Base-by-base conservation (phyloP, 2,888 invertebrate species). In the Germaria angustata region DNA sequence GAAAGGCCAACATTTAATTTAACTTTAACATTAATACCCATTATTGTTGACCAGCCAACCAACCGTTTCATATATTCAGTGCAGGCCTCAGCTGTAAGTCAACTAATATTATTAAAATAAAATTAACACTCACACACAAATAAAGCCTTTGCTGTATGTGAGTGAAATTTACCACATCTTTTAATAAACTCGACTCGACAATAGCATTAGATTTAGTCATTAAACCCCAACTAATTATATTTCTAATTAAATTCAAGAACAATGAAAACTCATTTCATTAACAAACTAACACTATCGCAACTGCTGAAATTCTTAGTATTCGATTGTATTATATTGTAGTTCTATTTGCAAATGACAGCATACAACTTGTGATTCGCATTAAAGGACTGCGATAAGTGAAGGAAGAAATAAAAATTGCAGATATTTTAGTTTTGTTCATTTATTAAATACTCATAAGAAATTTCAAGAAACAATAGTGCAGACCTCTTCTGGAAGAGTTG, bases 161-260 rank as follows among this genome's bases (percentile, higher is more conserved):
- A 20, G 49, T 69, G 49, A 65, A 69, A 69, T 63, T 63, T 51
- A 73, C 81, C 77, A 73, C 73, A 81, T 78, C 72, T 73, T 69
- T 68, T 81, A 81, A 81, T 81, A 73, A 71, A 63, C 61, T 63
- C 20, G 68, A 77, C 63, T 65, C 46, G 61, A 77, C 72, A 73
- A 72, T 41, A 51, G 55, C 65, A 49, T 69, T 57, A 63, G 65
- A 57, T 39, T 41, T 17, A 57, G 46, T 72, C 49, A 79, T 72
- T 53, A 69, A 57, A 28, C 55, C 51, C 28, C 57, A 65, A 79
- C 75, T 57, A 82, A 78, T 82, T 82, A 78, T 78, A 82, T 75
- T 69, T 71, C 78, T 82, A 82, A 82, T 82, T 82, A 82, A 82
- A 78, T 73, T 73, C 69, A 57, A 78, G 75, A 71, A 82, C 78